Conservation (phyloP, 1,140 invertebrate genomes). For the Steinernema feltiae region DNA sequence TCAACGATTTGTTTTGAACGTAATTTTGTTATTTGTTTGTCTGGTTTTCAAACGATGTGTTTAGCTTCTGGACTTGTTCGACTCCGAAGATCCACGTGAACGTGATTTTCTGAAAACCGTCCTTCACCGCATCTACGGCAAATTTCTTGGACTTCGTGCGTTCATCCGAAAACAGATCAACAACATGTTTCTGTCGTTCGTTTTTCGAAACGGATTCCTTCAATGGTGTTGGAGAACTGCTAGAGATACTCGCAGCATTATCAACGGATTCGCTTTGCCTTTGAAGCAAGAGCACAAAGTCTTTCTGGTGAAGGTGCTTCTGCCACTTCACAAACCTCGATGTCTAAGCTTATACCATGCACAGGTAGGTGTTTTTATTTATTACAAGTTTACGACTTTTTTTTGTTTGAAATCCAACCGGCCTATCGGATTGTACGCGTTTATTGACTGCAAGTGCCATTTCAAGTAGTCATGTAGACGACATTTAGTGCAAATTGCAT, state of each 20-base stretch:
- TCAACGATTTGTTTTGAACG: constrained; percentile 54
- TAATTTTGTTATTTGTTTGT: too few relatives aligned
- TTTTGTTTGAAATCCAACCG: too few relatives aligned
- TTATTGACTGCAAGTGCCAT: too few relatives aligned
- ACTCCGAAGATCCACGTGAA: constrained; percentile 56
- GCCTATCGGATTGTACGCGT: too few relatives aligned
- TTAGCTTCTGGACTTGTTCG: constrained; percentile 54
- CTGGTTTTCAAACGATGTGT: too few relatives aligned
- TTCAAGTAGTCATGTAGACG: too few relatives aligned
- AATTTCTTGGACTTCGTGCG: constrained; percentile 56
- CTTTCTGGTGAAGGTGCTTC: constrained; percentile 84
- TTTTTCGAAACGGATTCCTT: constrained; percentile 98
- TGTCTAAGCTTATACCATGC: constrained; percentile 56
- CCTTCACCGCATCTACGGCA: constrained; percentile 55
- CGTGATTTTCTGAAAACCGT: constrained; percentile 58
- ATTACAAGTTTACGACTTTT: constrained; percentile 18
- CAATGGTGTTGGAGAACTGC: constrained; percentile 92
- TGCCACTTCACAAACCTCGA: constrained; percentile 67
- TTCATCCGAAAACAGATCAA: constrained; percentile 58
- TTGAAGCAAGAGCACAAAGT: constrained; percentile 88
- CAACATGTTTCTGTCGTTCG: constrained; percentile 67
- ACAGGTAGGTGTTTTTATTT: too few relatives aligned
- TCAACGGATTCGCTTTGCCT: constrained; percentile 58
- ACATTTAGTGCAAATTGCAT: too few relatives aligned
- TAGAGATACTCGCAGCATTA: constrained; percentile 80